phyloP scores from a whole-genome alignment of 2,888 invertebrate genomes.

The Eupithecia exiguata region DNA sequence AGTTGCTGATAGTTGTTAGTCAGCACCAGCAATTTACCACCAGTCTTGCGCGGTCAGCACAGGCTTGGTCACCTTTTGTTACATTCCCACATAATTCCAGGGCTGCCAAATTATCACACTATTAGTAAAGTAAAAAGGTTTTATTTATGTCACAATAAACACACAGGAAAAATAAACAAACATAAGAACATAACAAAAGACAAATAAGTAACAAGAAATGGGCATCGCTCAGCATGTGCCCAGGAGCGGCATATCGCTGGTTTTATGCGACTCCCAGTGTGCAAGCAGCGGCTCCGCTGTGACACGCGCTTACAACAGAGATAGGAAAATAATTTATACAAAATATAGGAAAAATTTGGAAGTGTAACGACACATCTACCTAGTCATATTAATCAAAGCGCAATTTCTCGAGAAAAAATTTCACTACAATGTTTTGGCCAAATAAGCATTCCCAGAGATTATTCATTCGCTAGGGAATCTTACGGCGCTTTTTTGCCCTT shows the following conservation, averaged over 20 bases:
- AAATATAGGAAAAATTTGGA: no score
- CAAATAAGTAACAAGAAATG: no score
- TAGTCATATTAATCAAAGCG: background rate
- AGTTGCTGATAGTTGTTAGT: background rate
- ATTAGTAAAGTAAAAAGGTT: background rate
- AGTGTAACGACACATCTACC: no score
- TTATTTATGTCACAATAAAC: no score
- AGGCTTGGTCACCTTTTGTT: background rate
- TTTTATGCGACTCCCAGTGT: no score
- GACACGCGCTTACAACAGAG: no score
- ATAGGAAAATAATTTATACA: no score
- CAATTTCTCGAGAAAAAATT: background rate
- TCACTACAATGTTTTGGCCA: background rate
- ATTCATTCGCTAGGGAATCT: background rate
- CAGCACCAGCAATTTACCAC: background rate
- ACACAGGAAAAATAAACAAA: no score
- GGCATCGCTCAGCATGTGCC: no score
- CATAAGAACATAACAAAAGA: no score
- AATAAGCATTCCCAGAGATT: background rate
- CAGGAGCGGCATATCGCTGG: no score
- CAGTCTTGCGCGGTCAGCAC: background rate
- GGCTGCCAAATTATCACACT: background rate
- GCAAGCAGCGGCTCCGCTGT: no score
- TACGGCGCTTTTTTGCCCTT: background rate
- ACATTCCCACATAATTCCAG: background rate